Evolutionary conservation across 1,140 invertebrate genomes (phyloP).

Genomic region (Goniozus legneri): DNA sequence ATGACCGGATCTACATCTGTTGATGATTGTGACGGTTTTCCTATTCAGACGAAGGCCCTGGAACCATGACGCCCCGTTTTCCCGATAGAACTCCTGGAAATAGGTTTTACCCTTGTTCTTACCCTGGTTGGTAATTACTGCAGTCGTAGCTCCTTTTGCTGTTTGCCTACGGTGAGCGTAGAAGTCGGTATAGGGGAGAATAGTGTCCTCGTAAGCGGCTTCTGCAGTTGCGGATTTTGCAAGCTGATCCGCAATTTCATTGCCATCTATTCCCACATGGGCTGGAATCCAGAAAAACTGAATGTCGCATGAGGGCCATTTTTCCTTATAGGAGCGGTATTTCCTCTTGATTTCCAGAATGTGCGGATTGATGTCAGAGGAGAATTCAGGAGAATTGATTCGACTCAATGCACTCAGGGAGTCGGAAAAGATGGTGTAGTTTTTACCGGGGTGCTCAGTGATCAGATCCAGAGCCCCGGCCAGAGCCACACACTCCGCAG

Average conservation of each 20-base stretch:
- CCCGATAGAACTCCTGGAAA: background rate
- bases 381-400: background rate
- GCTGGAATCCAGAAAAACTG: constrained; percentile 1
- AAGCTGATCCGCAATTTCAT: background rate
- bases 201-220: background rate
- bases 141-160: background rate
- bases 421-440: constrained; percentile 1
- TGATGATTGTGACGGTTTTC: background rate
- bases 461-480: background rate
- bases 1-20: background rate
- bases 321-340: background rate
- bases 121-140: background rate
- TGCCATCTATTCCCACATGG: background rate
- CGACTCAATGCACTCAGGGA: background rate
- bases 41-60: background rate
- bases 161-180: background rate
- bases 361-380: background rate
- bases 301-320: background rate
- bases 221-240: background rate
- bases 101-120: background rate
- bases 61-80: background rate
- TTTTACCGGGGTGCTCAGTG: background rate
- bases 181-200: background rate
- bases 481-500: constrained; percentile 7
- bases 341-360: background rate